Percentiles rank a stretch among this genome's conserved stretches.
phyloP scores from a whole-genome alignment of 2,113 vertebrate species.

The Thalassoma bifasciatum region DNA sequence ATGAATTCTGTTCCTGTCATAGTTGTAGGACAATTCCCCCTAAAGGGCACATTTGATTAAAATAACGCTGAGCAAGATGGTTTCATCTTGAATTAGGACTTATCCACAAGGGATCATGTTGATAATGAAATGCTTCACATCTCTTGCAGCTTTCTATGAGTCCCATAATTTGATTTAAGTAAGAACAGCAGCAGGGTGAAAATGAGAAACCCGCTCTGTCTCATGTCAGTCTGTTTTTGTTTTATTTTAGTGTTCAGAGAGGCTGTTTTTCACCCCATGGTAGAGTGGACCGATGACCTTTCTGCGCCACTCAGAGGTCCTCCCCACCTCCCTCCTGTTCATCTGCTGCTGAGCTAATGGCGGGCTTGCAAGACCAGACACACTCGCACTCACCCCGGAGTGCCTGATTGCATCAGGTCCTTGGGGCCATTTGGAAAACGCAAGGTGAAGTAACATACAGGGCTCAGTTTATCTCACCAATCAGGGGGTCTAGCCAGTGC shows the following conservation, averaged over 20 bases:
- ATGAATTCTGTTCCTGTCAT: slow-evolving; percentile 4
- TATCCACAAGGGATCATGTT: slow-evolving; percentile 25
- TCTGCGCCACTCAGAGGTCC: slow-evolving; percentile 43
- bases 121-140: slow-evolving; percentile 32
- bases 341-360: slow-evolving; percentile 67
- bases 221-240: background rate
- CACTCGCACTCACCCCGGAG: slow-evolving; percentile 53
- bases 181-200: background rate
- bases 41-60: slow-evolving; percentile 20
- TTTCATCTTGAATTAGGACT: slow-evolving; percentile 36
- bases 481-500: slow-evolving; percentile 30
- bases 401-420: slow-evolving; percentile 62
- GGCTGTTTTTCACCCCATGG: background rate
- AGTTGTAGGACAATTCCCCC: slow-evolving; percentile 4
- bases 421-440: slow-evolving; percentile 60
- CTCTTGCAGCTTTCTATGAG: slow-evolving; percentile 13
- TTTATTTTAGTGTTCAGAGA: background rate
- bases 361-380: slow-evolving; percentile 52
- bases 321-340: slow-evolving; percentile 44
- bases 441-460: slow-evolving; percentile 51
- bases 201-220: background rate
- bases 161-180: slow-evolving; percentile 9
- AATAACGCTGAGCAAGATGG: background rate
- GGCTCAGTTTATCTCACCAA: slow-evolving; percentile 51
- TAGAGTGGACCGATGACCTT: slow-evolving; percentile 40